Percentiles rank a stretch among this genome's conserved stretches.
These are phyloP conservation scores for Chrysaora quinquecirrha DNA, from an alignment of 30 jellyfish, hydroid and myxozoan genomes.

Conservation along the genomic window DNA sequence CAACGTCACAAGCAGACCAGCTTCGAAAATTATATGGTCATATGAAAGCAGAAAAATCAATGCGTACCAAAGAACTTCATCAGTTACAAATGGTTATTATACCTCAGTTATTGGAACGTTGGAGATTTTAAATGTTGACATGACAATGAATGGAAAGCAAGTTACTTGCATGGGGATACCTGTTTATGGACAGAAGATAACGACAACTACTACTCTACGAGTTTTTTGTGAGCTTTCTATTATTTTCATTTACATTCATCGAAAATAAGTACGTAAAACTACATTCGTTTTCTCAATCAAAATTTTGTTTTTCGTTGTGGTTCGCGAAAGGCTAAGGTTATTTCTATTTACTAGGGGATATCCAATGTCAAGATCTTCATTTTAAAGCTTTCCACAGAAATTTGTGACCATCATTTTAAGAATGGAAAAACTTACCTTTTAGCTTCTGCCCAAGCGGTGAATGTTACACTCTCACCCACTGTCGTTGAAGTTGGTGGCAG, in stretches of 20 bases:
- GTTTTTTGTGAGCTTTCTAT: slow-evolving; percentile 6
- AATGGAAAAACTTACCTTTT: too few relatives aligned
- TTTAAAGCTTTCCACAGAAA: too few relatives aligned
- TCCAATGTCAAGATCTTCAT: too few relatives aligned
- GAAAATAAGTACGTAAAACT: too few relatives aligned
- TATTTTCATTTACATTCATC: too few relatives aligned
- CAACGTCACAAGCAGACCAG: slow-evolving; percentile 25
- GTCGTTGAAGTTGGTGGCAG: neutral
- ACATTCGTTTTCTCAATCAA: too few relatives aligned
- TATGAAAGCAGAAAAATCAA: neutral
- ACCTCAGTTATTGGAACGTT: neutral
- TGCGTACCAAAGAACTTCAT: neutral
- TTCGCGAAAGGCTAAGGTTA: too few relatives aligned
- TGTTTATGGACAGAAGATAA: neutral
- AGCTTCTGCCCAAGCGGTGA: neutral
- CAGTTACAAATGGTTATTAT: neutral
- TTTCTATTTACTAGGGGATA: too few relatives aligned
- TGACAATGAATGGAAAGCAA: neutral
- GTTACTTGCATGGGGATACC: slow-evolving; percentile 13
- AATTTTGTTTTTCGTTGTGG: too few relatives aligned
- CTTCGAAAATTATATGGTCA: neutral
- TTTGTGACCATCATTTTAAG: too few relatives aligned
- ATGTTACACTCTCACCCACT: neutral
- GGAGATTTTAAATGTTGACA: neutral
- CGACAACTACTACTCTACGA: neutral